phyloP scores from a whole-genome alignment of 1,140 invertebrate genomes.

The Nasonia vitripennis region DNA sequence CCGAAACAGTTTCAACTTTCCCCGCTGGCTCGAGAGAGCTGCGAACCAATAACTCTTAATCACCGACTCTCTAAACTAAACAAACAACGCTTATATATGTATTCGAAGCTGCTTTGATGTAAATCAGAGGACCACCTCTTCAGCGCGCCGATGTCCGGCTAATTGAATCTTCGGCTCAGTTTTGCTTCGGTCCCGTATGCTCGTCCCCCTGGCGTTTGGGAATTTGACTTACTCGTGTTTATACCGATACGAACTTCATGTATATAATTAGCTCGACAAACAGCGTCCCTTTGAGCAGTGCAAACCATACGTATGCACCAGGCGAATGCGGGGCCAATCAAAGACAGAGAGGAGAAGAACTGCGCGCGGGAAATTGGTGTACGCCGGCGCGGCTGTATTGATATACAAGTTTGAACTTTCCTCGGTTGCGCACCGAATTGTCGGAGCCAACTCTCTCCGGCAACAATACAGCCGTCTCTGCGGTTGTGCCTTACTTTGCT shows the following conservation, averaged over 20 bases:
- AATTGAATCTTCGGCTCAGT: conserved; percentile 23
- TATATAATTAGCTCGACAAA: conserved; percentile 59
- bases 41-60: background rate
- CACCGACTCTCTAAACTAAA: background rate
- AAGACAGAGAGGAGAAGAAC: background rate
- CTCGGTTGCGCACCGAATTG: background rate
- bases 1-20: background rate
- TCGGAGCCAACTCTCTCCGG: background rate
- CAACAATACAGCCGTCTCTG: background rate
- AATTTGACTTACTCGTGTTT: conserved; percentile 32
- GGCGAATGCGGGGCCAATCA: background rate
- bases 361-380: background rate
- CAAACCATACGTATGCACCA: background rate
- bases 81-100: background rate
- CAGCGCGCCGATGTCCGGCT: background rate
- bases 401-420: conserved; percentile 23
- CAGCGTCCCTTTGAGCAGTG: conserved; percentile 37
- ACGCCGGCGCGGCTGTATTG: background rate
- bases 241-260: conserved; percentile 16
- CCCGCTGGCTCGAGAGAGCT: background rate
- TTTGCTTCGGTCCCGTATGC: background rate
- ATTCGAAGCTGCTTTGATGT: background rate
- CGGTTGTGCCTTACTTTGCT: too few species aligned
- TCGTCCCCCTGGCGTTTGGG: background rate
- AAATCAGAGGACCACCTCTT: conserved; percentile 31